Conservation (phyloP, 2,113 vertebrate genomes). For the Desmodus rotundus region DNA sequence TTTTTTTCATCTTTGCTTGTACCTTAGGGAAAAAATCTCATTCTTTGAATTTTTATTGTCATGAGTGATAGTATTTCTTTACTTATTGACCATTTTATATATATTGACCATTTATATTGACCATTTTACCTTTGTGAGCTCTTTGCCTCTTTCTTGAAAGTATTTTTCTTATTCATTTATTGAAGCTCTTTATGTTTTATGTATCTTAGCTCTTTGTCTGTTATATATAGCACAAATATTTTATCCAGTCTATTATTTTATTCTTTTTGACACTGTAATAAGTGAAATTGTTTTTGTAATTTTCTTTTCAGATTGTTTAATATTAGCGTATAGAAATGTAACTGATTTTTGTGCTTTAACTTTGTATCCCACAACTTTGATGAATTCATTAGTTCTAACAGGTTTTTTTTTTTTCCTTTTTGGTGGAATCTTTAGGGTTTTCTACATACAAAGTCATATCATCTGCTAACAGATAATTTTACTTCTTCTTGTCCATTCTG, state of each 20-base stretch:
- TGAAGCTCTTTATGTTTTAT: not conserved
- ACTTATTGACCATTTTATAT: not conserved
- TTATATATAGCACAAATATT: not conserved
- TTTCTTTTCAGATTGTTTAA: not conserved
- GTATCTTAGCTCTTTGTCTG: not conserved
- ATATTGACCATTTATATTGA: not conserved
- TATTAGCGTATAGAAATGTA: not conserved
- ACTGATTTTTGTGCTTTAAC: not conserved
- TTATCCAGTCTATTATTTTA: not conserved
- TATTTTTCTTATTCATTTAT: not conserved
- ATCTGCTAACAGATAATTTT: not conserved
- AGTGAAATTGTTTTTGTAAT: not conserved
- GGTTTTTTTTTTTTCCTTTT: not conserved
- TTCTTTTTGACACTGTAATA: not conserved
- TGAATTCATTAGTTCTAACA: not conserved
- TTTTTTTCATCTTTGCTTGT: not conserved
- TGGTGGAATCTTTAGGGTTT: not conserved
- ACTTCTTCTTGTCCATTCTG: not conserved
- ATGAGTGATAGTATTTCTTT: not conserved
- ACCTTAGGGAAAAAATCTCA: not conserved
- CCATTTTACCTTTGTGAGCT: not conserved
- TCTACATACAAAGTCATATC: not conserved
- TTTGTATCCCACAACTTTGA: not conserved
- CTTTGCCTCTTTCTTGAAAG: not conserved
- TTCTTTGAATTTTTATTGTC: not conserved